phyloP scores from a whole-genome alignment of 1,140 invertebrate genomes.

The Aethina tumida region DNA sequence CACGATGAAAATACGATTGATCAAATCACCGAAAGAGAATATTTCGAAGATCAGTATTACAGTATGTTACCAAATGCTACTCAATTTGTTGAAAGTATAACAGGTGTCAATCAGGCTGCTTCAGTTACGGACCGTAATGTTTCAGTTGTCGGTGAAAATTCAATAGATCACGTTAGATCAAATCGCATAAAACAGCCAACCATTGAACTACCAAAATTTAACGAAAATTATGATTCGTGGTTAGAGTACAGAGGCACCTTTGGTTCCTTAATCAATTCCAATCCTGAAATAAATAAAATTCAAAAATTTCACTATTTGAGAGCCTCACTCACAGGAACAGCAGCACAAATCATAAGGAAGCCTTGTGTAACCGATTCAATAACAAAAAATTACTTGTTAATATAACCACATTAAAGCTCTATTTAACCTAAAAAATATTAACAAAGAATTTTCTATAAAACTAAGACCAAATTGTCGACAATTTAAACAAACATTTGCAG shows the following conservation, averaged over 20 bases:
- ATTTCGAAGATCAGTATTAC: no score
- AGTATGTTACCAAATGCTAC: no score
- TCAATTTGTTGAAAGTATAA: no score
- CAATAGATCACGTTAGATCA: no score
- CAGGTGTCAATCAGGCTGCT: no score
- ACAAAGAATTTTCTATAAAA: slow-evolving; percentile 3
- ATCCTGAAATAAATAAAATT: slow-evolving; percentile 15
- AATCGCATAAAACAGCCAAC: slow-evolving; percentile 22
- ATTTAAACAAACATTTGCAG: slow-evolving; percentile 12
- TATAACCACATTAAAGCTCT: slow-evolving; percentile 8
- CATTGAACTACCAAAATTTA: slow-evolving; percentile 23
- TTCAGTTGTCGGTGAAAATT: no score
- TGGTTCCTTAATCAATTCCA: slow-evolving; percentile 23
- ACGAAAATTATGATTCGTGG: slow-evolving; percentile 25
- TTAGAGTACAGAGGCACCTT: slow-evolving; percentile 27
- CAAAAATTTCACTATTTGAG: slow-evolving; percentile 30
- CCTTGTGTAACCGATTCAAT: slow-evolving; percentile 26
- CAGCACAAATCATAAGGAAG: slow-evolving; percentile 23
- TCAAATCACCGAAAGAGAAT: no score
- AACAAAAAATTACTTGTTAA: slow-evolving; percentile 19
- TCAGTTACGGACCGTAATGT: no score
- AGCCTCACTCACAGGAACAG: slow-evolving; percentile 23
- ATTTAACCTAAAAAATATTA: slow-evolving; percentile 7
- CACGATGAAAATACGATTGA: no score
- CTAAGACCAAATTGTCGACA: slow-evolving; percentile 15